A percentile compares a stretch with the other conserved stretches of the same genome.
Conservation (phyloP, 1,140 invertebrate genomes). For the Grapholita molesta region DNA sequence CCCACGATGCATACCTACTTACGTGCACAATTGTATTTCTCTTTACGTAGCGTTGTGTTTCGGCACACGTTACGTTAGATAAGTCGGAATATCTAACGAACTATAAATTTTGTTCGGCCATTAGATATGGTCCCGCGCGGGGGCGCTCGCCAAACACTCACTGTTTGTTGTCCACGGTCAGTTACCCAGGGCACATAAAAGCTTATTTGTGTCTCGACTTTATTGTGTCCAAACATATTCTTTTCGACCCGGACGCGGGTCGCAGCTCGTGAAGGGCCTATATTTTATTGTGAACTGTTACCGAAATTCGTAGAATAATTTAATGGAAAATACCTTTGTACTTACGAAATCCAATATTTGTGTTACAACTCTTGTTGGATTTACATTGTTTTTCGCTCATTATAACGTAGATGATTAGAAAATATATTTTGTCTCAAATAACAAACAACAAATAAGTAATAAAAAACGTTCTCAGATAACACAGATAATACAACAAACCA, state of each 20-base stretch:
- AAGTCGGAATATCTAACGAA: constrained; percentile 44
- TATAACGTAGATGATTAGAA: too few relatives aligned
- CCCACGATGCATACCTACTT: background rate
- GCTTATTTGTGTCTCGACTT: constrained; percentile 51
- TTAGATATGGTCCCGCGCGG: constrained; percentile 30
- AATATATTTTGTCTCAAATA: too few relatives aligned
- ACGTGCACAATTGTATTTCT: background rate
- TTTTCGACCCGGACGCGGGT: constrained; percentile 23
- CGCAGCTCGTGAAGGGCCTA: background rate
- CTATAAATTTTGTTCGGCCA: constrained; percentile 49
- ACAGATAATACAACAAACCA: too few relatives aligned
- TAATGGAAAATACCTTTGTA: background rate
- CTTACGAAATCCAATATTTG: background rate
- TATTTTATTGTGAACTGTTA: background rate
- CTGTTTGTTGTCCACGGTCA: constrained; percentile 74
- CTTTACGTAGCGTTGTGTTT: background rate
- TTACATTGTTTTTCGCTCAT: too few relatives aligned
- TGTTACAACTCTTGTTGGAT: too few relatives aligned
- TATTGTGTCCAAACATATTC: constrained; percentile 49
- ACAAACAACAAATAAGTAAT: too few relatives aligned
- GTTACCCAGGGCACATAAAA: constrained; percentile 61
- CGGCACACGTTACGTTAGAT: background rate
- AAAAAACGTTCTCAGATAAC: too few relatives aligned
- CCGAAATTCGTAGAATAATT: background rate
- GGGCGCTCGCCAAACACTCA: constrained; percentile 36